A percentile compares a stretch with the other conserved stretches of the same genome.
Evolutionary conservation across 1,140 invertebrate species (phyloP).

Genomic region (Schlechtendalia chinensis): DNA sequence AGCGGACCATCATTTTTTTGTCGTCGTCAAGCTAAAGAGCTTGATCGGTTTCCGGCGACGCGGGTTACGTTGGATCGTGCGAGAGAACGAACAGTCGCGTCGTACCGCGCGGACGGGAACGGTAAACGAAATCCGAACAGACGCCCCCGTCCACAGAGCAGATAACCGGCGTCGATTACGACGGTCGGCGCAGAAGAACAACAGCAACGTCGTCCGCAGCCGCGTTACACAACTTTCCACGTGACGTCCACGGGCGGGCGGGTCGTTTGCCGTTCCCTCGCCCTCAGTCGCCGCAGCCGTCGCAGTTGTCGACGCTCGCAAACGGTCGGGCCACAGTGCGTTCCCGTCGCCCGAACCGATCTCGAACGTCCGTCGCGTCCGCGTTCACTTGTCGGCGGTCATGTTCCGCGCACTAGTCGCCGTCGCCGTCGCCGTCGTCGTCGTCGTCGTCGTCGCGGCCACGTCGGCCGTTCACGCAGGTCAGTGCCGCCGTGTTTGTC

Average conservation of each 20-base stretch:
- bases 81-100: no score
- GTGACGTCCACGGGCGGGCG: neutral
- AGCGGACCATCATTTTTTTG: no score
- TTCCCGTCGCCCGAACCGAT: constrained; percentile 34
- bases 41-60: no score
- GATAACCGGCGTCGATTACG: no score
- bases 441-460: constrained; percentile 11
- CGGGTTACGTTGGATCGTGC: no score
- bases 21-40: no score
- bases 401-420: constrained; percentile 32
- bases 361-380: no score
- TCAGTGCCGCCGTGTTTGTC: no score
- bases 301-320: neutral
- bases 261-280: no score
- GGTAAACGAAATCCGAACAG: no score
- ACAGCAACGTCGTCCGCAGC: constrained; percentile 25
- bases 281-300: neutral
- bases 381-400: neutral
- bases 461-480: constrained; percentile 27
- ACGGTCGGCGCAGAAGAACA: constrained; percentile 10
- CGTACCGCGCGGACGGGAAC: no score
- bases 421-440: constrained; percentile 26
- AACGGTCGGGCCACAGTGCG: constrained; percentile 18
- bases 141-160: no score
- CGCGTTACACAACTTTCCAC: constrained; percentile 18